Evolutionary conservation across 2,888 invertebrate species (phyloP).

Genomic region (Myopa tessellatipennis): DNA sequence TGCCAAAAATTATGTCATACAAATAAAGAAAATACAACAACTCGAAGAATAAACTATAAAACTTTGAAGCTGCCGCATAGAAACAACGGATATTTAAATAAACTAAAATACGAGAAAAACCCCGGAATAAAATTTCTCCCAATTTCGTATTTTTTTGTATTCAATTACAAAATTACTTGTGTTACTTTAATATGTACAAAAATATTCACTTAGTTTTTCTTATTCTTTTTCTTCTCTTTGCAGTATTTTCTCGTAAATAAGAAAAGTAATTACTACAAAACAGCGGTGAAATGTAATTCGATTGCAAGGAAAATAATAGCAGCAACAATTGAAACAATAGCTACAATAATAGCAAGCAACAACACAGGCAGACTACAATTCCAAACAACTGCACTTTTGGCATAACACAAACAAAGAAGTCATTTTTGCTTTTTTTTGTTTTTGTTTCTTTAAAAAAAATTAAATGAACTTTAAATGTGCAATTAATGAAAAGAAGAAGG

Average conservation of each 20-base stretch:
- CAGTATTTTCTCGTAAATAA: not conserved
- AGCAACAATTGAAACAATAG: conserved; percentile 15
- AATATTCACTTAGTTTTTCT: not conserved
- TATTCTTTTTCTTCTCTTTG: conserved; percentile 3
- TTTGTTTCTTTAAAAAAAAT: conserved; percentile 44
- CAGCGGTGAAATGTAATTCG: conserved; percentile 32
- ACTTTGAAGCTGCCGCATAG: not conserved
- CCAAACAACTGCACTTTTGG: conserved; percentile 25
- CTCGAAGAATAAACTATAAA: not conserved
- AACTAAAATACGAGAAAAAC: no score
- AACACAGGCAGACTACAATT: conserved; percentile 17
- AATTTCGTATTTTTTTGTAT: not conserved
- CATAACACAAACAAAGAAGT: conserved; percentile 10
- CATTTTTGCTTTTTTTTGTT: conserved; percentile 27
- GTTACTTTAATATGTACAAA: not conserved
- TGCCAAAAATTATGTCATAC: conserved; percentile 14
- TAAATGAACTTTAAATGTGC: conserved; percentile 50
- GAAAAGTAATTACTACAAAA: conserved; percentile 13
- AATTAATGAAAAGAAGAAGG: conserved; percentile 41
- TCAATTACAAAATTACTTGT: not conserved
- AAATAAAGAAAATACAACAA: not conserved
- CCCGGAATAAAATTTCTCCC: not conserved
- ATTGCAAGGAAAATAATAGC: not conserved
- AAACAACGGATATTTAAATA: no score
- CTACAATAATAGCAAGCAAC: conserved; percentile 25